phyloP scores from a whole-genome alignment of 1,140 invertebrate genomes.

The Drosophila jambulina region DNA sequence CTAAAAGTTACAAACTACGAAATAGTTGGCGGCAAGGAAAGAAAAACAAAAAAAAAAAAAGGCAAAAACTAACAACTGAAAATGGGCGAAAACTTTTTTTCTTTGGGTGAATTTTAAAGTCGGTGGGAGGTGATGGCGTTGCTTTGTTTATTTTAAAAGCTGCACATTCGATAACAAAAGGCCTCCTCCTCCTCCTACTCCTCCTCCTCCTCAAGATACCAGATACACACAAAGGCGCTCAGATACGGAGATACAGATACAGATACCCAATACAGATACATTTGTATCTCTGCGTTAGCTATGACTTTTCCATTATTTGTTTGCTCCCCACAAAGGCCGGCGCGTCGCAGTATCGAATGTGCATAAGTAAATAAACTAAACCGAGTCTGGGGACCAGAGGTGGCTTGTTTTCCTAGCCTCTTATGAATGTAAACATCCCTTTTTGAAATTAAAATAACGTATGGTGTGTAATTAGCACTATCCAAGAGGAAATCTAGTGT shows the following conservation, averaged over 20 bases:
- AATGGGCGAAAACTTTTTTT: conserved; percentile 30
- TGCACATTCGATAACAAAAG: conserved; percentile 42
- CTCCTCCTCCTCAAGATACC: background rate
- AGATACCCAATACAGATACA: conserved; percentile 25
- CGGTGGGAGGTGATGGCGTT: background rate
- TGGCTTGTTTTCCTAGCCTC: background rate
- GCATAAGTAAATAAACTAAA: conserved; percentile 44
- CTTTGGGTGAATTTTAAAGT: conserved; percentile 28
- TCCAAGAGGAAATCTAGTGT: background rate
- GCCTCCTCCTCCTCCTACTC: background rate
- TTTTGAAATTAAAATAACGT: background rate
- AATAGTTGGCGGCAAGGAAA: conserved; percentile 26
- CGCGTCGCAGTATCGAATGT: conserved; percentile 35
- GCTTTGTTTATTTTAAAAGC: conserved; percentile 46
- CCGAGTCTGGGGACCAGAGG: background rate
- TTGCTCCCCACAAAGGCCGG: conserved; percentile 1
- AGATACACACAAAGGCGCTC: conserved; percentile 17
- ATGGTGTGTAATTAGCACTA: background rate
- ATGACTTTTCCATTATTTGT: conserved; percentile 27
- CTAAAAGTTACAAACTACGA: conserved; percentile 46
- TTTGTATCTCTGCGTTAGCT: conserved; percentile 23
- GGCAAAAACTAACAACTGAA: conserved; percentile 2
- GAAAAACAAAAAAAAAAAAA: background rate
- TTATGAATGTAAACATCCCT: conserved; percentile 2
- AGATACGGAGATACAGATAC: conserved; percentile 4